Percentiles rank a stretch among this genome's conserved stretches.
Conservation (phyloP, 2,113 vertebrate genomes). For the Ctenomys sociabilis region DNA sequence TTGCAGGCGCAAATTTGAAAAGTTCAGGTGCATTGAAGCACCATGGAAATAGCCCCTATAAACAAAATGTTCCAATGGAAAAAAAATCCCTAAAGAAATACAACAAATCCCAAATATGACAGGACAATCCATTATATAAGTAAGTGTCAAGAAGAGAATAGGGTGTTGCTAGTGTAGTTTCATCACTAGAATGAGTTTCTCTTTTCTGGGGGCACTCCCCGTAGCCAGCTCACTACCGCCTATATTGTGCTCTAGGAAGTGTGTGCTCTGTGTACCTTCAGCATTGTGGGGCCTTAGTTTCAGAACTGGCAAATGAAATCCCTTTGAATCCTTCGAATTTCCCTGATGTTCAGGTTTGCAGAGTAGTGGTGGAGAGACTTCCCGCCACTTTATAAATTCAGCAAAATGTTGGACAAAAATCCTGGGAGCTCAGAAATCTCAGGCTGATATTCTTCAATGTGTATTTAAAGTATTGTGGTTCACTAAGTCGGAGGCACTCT, state of each 20-base stretch:
- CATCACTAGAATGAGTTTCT: background rate
- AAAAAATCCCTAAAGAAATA: slow-evolving; percentile 23
- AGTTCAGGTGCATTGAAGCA: no score
- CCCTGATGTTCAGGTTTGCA: slow-evolving; percentile 1
- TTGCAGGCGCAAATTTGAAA: no score
- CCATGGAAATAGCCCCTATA: background rate
- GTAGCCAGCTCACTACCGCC: background rate
- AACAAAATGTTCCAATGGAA: background rate
- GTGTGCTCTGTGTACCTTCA: background rate
- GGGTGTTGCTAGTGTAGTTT: background rate
- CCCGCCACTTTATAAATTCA: background rate
- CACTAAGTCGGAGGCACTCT: background rate
- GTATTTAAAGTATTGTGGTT: background rate
- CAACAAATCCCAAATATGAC: background rate
- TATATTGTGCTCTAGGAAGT: background rate
- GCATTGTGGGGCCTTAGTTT: background rate
- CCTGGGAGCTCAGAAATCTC: background rate
- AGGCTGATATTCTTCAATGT: background rate
- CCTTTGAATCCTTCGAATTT: background rate
- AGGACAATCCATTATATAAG: background rate
- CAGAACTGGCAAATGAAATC: background rate
- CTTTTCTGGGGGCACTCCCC: background rate
- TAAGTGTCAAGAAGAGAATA: no score
- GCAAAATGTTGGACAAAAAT: background rate
- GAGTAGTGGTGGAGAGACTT: background rate